Evolutionary conservation across 2,113 vertebrate genomes (phyloP).

Genomic region (Trichechus manatus): DNA sequence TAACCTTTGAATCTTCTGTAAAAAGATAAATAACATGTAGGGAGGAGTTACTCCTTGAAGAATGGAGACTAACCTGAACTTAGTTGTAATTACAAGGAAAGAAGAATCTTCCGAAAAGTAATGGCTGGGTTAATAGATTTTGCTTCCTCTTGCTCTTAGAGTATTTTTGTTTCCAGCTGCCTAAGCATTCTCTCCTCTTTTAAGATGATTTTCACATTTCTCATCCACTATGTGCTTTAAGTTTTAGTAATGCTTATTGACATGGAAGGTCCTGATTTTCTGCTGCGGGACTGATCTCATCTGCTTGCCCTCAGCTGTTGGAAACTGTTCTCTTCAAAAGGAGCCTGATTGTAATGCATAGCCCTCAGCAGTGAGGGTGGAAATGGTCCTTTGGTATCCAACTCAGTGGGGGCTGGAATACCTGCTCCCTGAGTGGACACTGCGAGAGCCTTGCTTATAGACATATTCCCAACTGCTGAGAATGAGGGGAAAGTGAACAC

Average conservation of each 20-base stretch:
- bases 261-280: conserved; percentile 30
- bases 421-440: conserved; percentile 42
- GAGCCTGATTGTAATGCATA: not conserved
- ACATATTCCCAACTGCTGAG: not conserved
- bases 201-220: conserved; percentile 55
- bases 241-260: conserved; percentile 45
- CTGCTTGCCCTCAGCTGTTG: conserved; percentile 20
- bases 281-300: not conserved
- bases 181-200: conserved; percentile 21
- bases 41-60: not conserved
- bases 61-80: conserved; percentile 64
- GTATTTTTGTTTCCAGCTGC: conserved; percentile 60
- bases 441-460: not conserved
- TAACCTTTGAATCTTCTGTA: conserved; percentile 62
- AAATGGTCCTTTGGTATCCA: conserved; percentile 31
- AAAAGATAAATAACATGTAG: conserved; percentile 7
- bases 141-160: conserved; percentile 31
- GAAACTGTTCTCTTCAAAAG: conserved; percentile 10
- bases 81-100: conserved; percentile 69
- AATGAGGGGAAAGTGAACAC: not conserved
- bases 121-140: conserved; percentile 21
- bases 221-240: conserved; percentile 47
- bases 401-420: not conserved
- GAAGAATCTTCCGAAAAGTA: conserved; percentile 7
- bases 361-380: not conserved